phyloP scores from a whole-genome alignment of 1,140 invertebrate species.

The Bombus sylvicola region DNA sequence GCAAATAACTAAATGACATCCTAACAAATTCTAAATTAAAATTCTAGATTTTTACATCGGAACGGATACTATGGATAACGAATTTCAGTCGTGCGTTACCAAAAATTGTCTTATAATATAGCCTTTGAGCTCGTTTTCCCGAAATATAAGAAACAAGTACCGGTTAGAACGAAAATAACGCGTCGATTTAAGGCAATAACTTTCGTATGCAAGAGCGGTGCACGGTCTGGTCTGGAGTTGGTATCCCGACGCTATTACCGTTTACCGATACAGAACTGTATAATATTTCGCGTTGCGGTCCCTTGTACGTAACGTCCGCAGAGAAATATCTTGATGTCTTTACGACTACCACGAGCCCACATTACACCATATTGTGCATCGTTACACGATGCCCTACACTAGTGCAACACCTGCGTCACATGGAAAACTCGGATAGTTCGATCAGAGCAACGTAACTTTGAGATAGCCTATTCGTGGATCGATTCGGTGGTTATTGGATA shows the following conservation, averaged over 20 bases:
- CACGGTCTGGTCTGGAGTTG: slow-evolving; percentile 8
- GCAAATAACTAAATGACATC: too few relatives aligned
- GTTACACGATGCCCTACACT: slow-evolving; percentile 24
- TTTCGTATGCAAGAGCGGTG: slow-evolving; percentile 4
- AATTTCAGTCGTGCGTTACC: neutral
- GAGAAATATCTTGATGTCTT: slow-evolving; percentile 50
- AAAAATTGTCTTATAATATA: too few relatives aligned
- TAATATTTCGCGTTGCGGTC: slow-evolving; percentile 52
- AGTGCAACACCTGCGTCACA: neutral
- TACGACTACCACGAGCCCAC: neutral
- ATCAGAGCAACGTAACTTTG: neutral
- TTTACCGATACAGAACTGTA: slow-evolving; percentile 58
- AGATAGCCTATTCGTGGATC: too few relatives aligned
- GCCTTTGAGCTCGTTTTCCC: neutral
- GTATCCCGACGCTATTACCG: slow-evolving; percentile 41
- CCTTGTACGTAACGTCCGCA: neutral
- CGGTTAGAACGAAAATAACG: neutral
- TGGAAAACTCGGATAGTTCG: slow-evolving; percentile 18
- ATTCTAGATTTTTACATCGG: too few relatives aligned
- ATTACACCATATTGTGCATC: slow-evolving; percentile 29
- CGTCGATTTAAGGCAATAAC: slow-evolving; percentile 10
- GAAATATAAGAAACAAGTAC: neutral
- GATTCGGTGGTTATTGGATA: too few relatives aligned
- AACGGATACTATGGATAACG: too few relatives aligned
- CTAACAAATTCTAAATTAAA: too few relatives aligned